Percentiles rank a stretch among this genome's conserved stretches.
Evolutionary conservation across 2,888 invertebrate species (phyloP).

Genomic region (Clepsis dumicolana): DNA sequence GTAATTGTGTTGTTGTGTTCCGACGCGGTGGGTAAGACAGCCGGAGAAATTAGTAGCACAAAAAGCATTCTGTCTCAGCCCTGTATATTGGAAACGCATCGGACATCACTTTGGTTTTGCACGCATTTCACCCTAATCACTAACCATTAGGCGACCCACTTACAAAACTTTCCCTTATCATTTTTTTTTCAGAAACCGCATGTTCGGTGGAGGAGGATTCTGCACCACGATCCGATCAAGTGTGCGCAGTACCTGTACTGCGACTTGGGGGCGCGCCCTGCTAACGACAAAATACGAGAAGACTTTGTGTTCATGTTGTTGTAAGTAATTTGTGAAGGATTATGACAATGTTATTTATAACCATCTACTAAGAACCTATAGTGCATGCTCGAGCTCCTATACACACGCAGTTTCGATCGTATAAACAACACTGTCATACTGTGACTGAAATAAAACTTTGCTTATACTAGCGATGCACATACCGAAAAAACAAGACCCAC

Average conservation of each 20-base stretch:
- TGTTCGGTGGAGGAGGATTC: constrained; percentile 78
- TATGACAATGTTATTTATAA: not conserved
- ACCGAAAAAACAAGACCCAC: too few species aligned
- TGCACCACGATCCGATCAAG: constrained; percentile 72
- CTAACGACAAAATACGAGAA: constrained; percentile 59
- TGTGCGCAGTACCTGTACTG: constrained; percentile 77
- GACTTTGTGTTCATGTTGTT: constrained; percentile 75
- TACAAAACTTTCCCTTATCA: not conserved
- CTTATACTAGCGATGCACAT: too few species aligned
- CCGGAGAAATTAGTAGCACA: not conserved
- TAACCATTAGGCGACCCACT: not conserved
- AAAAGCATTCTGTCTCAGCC: too few species aligned
- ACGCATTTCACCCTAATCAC: not conserved
- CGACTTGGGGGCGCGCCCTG: constrained; percentile 65
- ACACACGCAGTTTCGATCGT: not conserved
- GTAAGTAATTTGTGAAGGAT: constrained; percentile 58
- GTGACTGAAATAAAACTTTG: too few species aligned
- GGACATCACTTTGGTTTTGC: not conserved
- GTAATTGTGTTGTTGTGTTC: too few species aligned
- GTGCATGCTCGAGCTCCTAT: not conserved
- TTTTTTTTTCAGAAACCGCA: constrained; percentile 62
- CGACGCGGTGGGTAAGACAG: too few species aligned
- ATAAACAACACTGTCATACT: too few species aligned
- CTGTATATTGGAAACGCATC: not conserved
- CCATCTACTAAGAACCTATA: not conserved